Percentiles rank a stretch among this genome's conserved stretches.
Conservation (phyloP, 2,113 vertebrate species). For the Ahaetulla prasina region DNA sequence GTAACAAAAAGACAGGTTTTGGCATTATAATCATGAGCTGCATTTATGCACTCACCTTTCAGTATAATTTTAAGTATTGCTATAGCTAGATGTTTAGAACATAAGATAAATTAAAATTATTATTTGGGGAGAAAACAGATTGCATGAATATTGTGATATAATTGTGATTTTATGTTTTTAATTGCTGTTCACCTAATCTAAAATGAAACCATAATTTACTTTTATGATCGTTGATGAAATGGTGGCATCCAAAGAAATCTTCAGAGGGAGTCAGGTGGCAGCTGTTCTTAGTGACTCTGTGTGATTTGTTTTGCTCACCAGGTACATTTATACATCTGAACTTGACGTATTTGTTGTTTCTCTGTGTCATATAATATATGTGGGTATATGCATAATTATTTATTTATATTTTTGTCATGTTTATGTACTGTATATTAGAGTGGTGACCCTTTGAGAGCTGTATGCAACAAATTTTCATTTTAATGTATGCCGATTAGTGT, state of each 20-base stretch:
- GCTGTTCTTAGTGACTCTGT: too few species aligned
- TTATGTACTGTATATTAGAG: too few species aligned
- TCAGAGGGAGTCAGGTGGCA: neutral
- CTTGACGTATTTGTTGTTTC: too few species aligned
- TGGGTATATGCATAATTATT: too few species aligned
- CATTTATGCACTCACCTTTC: neutral
- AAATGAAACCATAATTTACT: neutral
- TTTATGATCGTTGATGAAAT: neutral
- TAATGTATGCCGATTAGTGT: too few species aligned
- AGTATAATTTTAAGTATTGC: neutral
- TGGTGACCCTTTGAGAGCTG: too few species aligned
- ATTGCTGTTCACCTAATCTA: neutral
- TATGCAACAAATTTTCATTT: too few species aligned
- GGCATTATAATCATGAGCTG: neutral
- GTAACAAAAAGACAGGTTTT: neutral
- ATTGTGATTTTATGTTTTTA: neutral
- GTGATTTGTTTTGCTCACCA: too few species aligned
- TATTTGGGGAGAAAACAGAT: neutral
- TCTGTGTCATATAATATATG: too few species aligned
- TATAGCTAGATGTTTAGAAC: neutral
- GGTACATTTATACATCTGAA: too few species aligned
- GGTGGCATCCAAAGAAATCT: neutral
- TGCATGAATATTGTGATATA: neutral
- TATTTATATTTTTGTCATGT: too few species aligned
- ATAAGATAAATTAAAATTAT: neutral